Evolutionary conservation across 1,140 invertebrate genomes (phyloP), one percentile per base, ranked within the genome.

Genomic region (Drosophila nasuta): DNA sequence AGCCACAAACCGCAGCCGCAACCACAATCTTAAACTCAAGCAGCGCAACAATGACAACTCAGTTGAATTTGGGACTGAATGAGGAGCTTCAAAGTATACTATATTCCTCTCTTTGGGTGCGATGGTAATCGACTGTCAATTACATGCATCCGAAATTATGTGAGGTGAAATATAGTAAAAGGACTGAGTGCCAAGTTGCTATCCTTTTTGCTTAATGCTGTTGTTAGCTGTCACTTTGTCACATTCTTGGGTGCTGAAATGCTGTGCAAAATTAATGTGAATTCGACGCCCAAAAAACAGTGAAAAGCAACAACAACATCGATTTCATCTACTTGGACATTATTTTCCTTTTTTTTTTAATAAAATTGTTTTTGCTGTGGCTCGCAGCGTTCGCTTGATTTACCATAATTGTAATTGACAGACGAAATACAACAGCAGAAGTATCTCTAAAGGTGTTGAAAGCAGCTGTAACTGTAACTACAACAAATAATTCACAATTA

Each of bases 261-360:
- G 59, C 52, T 80, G 20, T 25, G 70, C 62, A 80, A 83, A 83
- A 77, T 83, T 67, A 80, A 87, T 87, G 80, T 52, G 69, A 80
- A 65, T 60, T 82, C 72, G 66, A 69, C 41, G 75, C 76, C 81
- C 63, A 67, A 85, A 71, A 74, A 48, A 65, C 58, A 48, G 20
- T 66, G 52, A 30, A 30, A 33, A 38, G 8, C 35, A 38, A 60
- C 65, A 65, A 57, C 57, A 71, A 49, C 33, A 69, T 71, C n/a
- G 15, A 8, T 7, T 5, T 4, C 11, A 52, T 73, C 25, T 45
- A 49, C 68, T 58, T 51, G 48, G 38, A 20, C 66, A 81, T 35
- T 56, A 60, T 56, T 62, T 62, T 56, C 52, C 38, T 10, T 69
- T 60, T 48, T 33, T 41, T 64, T 56, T 65, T 10, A 25, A 30